phyloP scores from a whole-genome alignment of 2,888 invertebrate species.

The Cryptus armator region DNA sequence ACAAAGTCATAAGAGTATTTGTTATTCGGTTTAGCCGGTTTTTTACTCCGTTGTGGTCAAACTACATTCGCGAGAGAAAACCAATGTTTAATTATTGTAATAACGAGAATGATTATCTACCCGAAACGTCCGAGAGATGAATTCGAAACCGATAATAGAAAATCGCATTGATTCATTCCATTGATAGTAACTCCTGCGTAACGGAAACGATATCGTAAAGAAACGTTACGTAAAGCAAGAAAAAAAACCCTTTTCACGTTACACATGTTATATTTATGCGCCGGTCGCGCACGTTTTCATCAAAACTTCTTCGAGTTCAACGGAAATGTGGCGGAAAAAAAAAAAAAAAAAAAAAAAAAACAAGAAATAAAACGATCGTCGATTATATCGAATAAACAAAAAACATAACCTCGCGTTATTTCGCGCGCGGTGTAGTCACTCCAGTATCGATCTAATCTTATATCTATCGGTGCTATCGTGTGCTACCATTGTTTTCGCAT shows the following conservation, averaged over 20 bases:
- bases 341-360: slow-evolving; percentile 23
- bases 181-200: slow-evolving; percentile 58
- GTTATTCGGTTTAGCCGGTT: slow-evolving; percentile 59
- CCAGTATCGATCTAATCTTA: slow-evolving; percentile 75
- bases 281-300: slow-evolving; percentile 40
- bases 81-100: slow-evolving; percentile 57
- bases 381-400: slow-evolving; percentile 36
- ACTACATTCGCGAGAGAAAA: slow-evolving; percentile 41
- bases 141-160: slow-evolving; percentile 37
- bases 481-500: slow-evolving; percentile 82
- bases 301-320: slow-evolving; percentile 40
- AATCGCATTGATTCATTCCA: slow-evolving; percentile 53
- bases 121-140: slow-evolving; percentile 27
- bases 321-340: slow-evolving; percentile 23
- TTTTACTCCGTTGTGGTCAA: slow-evolving; percentile 53
- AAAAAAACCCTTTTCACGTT: slow-evolving; percentile 35
- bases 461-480: slow-evolving; percentile 81
- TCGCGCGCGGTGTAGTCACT: slow-evolving; percentile 37
- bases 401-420: slow-evolving; percentile 26
- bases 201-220: slow-evolving; percentile 48
- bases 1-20: slow-evolving; percentile 50
- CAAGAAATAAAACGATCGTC: slow-evolving; percentile 33
- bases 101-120: slow-evolving; percentile 47
- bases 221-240: slow-evolving; percentile 35
- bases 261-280: slow-evolving; percentile 30